These are phyloP conservation scores for Polymixis flavicincta DNA, from an alignment of 2,888 invertebrate genomes.

Conservation along the genomic window DNA sequence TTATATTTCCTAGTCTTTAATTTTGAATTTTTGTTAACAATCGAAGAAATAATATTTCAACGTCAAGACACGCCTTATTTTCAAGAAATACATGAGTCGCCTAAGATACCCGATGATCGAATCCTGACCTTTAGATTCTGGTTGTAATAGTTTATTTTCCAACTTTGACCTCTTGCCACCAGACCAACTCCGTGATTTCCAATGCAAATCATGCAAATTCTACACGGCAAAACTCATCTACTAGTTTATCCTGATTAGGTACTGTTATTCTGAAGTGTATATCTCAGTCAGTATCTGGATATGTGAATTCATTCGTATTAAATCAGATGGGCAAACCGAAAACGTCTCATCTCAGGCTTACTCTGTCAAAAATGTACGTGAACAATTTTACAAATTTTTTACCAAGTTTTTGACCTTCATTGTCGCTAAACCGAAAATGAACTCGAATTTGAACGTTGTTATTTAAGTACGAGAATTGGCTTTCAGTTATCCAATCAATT, in stretches of 20 bases:
- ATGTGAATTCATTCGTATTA: neutral
- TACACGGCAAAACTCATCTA: constrained; percentile 10
- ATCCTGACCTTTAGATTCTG: constrained; percentile 56
- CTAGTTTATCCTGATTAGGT: neutral
- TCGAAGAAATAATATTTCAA: constrained; percentile 3
- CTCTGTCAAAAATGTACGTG: too few species aligned
- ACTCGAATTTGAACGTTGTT: neutral
- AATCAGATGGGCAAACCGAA: too few species aligned
- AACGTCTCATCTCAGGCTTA: too few species aligned
- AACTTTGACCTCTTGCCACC: constrained; percentile 57
- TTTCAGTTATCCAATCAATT: neutral
- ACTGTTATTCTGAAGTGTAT: neutral
- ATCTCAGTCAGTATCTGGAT: neutral
- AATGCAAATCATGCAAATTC: constrained; percentile 23
- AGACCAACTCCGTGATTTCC: constrained; percentile 17
- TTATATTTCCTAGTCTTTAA: neutral
- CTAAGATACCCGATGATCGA: constrained; percentile 38
- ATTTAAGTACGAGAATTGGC: neutral
- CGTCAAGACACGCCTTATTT: neutral
- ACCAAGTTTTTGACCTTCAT: too few species aligned
- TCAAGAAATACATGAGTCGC: constrained; percentile 9
- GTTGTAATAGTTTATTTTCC: constrained; percentile 53
- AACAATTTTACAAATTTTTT: too few species aligned
- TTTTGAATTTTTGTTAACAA: too few species aligned
- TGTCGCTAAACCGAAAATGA: too few species aligned